Conservation (phyloP, 53 echinoderm and acorn worm genomes). For the Apostichopus leukothele region DNA sequence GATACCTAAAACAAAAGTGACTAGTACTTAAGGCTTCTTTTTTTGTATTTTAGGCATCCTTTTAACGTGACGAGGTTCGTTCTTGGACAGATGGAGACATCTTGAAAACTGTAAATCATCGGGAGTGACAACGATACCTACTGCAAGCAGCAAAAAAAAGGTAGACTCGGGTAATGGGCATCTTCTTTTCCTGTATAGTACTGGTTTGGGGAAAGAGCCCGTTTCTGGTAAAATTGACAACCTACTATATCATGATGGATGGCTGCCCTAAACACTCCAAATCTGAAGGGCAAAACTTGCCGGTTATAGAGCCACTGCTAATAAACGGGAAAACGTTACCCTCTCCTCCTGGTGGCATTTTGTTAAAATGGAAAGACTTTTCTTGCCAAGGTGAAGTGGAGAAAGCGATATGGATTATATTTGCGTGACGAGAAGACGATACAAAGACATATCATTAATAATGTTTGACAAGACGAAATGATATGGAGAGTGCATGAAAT, state of each 20-base stretch:
- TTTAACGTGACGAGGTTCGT: background rate
- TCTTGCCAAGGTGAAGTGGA: slow-evolving; percentile 23
- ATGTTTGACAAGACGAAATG: slow-evolving; percentile 27
- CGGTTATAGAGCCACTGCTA: slow-evolving; percentile 7
- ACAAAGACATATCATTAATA: slow-evolving; percentile 40
- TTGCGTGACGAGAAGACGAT: slow-evolving; percentile 21
- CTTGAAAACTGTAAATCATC: background rate
- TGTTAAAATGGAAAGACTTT: background rate
- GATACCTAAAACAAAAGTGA: no score
- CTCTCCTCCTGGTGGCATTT: background rate
- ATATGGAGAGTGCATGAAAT: slow-evolving; percentile 31
- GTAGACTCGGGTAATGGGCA: background rate
- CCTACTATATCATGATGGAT: slow-evolving; percentile 19
- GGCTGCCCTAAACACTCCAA: slow-evolving; percentile 32
- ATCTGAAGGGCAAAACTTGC: slow-evolving; percentile 9
- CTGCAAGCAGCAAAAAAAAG: background rate
- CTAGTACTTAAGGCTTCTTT: no score
- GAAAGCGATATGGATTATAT: slow-evolving; percentile 38
- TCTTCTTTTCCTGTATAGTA: background rate
- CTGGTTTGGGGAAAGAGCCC: background rate
- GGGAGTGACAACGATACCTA: background rate
- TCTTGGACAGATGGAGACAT: background rate
- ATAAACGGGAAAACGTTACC: slow-evolving; percentile 25
- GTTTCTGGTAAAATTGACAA: slow-evolving; percentile 18
- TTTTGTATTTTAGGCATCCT: background rate